Evolutionary conservation across 2,888 invertebrate genomes (phyloP).

Genomic region (Rhyacophila evoluta): DNA sequence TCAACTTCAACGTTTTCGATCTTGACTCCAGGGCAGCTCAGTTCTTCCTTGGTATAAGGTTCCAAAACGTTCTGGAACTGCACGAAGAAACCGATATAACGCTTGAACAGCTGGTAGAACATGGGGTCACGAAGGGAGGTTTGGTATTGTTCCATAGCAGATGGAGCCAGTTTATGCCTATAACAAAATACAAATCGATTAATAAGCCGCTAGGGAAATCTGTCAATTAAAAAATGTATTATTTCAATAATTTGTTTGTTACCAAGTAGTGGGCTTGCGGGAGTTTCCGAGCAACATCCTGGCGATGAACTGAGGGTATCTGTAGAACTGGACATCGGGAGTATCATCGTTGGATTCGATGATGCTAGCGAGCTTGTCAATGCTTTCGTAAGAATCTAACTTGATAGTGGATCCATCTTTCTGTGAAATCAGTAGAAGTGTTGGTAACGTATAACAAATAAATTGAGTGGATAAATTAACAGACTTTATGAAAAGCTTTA

Average conservation of each 20-base stretch:
- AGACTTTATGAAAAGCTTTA: too few species aligned
- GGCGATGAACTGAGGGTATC: slow-evolving; percentile 69
- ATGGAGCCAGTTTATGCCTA: slow-evolving; percentile 69
- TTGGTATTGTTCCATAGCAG: slow-evolving; percentile 74
- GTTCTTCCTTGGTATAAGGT: slow-evolving; percentile 73
- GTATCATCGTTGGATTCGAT: slow-evolving; percentile 76
- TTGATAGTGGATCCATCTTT: slow-evolving; percentile 4
- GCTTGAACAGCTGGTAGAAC: slow-evolving; percentile 74
- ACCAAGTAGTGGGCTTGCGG: slow-evolving; percentile 56
- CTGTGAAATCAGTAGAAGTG: neutral
- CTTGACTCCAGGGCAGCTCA: slow-evolving; percentile 72
- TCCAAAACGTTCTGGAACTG: slow-evolving; percentile 72
- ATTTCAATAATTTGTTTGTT: neutral
- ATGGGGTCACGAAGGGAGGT: slow-evolving; percentile 77
- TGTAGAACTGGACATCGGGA: slow-evolving; percentile 72
- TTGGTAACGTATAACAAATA: too few species aligned
- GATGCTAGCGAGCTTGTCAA: slow-evolving; percentile 75
- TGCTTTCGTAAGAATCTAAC: neutral
- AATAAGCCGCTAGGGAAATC: too few species aligned
- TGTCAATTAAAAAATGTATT: too few species aligned
- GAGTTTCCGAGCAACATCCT: slow-evolving; percentile 72
- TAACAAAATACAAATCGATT: too few species aligned
- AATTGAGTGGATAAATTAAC: neutral
- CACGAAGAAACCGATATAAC: slow-evolving; percentile 69
- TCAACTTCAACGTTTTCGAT: slow-evolving; percentile 75